A percentile compares a stretch with the other conserved stretches of the same genome.
Conservation (phyloP, 2,113 vertebrate genomes). For the Polyodon spathula region DNA sequence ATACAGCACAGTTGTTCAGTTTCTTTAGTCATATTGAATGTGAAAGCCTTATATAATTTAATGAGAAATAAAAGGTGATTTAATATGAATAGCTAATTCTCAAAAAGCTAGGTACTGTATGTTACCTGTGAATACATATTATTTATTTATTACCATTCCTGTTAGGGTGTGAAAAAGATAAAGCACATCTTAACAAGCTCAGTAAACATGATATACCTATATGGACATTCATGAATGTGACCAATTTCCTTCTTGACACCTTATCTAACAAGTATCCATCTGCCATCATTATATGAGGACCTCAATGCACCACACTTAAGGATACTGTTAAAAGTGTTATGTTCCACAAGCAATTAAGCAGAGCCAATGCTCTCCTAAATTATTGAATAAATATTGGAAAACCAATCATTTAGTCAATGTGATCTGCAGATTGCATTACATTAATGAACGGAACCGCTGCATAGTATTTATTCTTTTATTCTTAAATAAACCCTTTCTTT, state of each 20-base stretch:
- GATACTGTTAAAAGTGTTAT: constrained; percentile 52
- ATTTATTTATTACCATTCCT: constrained; percentile 47
- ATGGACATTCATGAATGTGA: constrained; percentile 53
- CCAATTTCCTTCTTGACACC: constrained; percentile 50
- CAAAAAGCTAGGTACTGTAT: constrained; percentile 20
- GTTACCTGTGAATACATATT: constrained; percentile 29
- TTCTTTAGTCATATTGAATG: too few relatives aligned
- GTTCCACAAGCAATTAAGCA: constrained; percentile 50
- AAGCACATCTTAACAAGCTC: constrained; percentile 37
- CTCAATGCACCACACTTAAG: constrained; percentile 55
- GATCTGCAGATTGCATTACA: constrained; percentile 27
- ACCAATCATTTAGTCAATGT: constrained; percentile 41
- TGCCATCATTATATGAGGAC: constrained; percentile 57
- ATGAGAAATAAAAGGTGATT: not conserved
- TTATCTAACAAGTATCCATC: constrained; percentile 50
- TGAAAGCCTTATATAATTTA: too few relatives aligned
- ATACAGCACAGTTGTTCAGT: too few relatives aligned
- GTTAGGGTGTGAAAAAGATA: constrained; percentile 44
- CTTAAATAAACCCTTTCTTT: constrained; percentile 46
- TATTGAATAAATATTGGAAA: constrained; percentile 53
- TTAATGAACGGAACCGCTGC: constrained; percentile 11
- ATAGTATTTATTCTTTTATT: constrained; percentile 29
- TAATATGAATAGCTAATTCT: constrained; percentile 9
- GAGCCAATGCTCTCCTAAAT: constrained; percentile 53
- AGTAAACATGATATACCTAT: constrained; percentile 46